Conservation (phyloP, 2,888 invertebrate species). For the Ametastegia equiseti region DNA sequence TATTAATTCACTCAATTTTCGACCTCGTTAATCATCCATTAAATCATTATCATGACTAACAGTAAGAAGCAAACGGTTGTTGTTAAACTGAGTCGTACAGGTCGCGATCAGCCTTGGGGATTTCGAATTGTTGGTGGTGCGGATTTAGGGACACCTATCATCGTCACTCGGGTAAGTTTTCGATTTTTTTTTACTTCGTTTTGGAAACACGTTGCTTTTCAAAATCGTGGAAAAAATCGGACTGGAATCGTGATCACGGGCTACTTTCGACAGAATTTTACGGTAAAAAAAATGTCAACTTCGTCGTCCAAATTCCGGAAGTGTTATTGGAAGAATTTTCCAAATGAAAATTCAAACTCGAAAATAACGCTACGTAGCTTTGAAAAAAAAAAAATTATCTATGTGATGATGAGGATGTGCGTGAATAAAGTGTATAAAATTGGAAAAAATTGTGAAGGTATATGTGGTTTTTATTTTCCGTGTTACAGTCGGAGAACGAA, state of each 20-base stretch:
- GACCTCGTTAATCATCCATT: neutral
- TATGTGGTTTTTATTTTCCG: neutral
- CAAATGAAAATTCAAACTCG: no score
- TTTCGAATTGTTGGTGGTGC: conserved; percentile 92
- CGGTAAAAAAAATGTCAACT: neutral
- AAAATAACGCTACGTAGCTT: no score
- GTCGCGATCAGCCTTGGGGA: conserved; percentile 88
- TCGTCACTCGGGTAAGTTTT: conserved; percentile 90
- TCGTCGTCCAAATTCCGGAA: no score
- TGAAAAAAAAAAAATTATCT: no score
- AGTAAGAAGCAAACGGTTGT: conserved; percentile 80
- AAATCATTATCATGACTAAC: conserved; percentile 35
- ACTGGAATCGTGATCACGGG: neutral
- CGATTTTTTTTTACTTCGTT: neutral
- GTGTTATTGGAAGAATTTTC: no score
- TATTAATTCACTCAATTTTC: neutral
- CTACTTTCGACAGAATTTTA: neutral
- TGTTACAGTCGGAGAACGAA: conserved; percentile 87
- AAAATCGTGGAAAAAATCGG: neutral
- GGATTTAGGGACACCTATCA: conserved; percentile 91
- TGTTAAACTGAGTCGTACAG: conserved; percentile 85
- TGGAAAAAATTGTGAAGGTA: neutral
- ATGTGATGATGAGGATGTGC: no score
- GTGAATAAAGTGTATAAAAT: no score
- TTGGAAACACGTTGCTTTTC: neutral